Evolutionary conservation across 2,888 invertebrate species (phyloP), one percentile per base, ranked within the genome.

Genomic region (Diarsia rubi): DNA sequence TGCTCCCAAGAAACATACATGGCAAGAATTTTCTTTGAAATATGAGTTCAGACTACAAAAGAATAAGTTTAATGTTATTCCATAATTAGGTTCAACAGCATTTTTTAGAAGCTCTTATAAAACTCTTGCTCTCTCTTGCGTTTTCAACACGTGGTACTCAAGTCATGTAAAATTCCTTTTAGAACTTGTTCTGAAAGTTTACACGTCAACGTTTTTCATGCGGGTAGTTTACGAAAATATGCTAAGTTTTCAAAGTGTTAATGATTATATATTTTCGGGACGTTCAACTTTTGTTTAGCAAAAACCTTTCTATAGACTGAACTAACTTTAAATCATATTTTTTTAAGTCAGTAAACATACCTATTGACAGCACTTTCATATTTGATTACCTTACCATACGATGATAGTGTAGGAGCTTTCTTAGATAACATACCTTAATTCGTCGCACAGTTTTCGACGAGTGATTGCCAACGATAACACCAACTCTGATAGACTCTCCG

Each of bases 361-460:
- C n/a, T n/a, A n/a, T n/a, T n/a, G n/a, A n/a, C n/a, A n/a, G 21
- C 19, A 0, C 8, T 49, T 52, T 11, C 1, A 11, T 9, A 21
- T n/a, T 14, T 19, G 19, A 57, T 19, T 9, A 59, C 14, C 16
- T 57, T 27, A 24, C 24, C 54, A 14, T 14, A 16, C 16, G 57
- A 16, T 27, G 19, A 57, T 57, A 57, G 27, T 9, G 57, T 57
- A 8, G 16, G 3, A 8, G 16, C 19, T 57, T 14, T 57, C 21
- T 59, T 59, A 0, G 16, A 27, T 27, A 44, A 57, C 95, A 94
- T 93, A 98, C 98, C 98, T 98, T 98, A 89, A 99, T 97, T 90
- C 98, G 97, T 82, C 98, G 97, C 24, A 99, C 98, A 70, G 98
- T 98, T 93, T 98, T 98, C 91, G 98, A 98, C 88, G 98, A 98